phyloP scores from a whole-genome alignment of 2,797 vertebrate species.

The Silurus lanzhouensis region DNA sequence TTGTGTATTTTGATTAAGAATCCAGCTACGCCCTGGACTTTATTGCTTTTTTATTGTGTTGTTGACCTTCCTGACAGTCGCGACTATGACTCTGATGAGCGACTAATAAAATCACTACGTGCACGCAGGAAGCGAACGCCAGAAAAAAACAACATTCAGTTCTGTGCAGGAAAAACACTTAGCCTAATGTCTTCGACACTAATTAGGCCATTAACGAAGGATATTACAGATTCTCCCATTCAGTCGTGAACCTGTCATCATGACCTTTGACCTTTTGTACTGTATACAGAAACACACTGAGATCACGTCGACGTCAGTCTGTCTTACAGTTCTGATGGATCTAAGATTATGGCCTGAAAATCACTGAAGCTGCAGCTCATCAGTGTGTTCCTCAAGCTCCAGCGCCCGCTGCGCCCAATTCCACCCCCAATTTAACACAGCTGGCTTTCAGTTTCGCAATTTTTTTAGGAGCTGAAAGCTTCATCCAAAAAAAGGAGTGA shows the following conservation, averaged over 20 bases:
- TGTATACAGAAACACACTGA: neutral
- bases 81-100: neutral
- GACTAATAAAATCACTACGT: neutral
- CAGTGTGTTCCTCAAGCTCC: neutral
- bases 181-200: too few relatives aligned
- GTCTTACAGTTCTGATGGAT: neutral
- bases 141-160: neutral
- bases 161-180: neutral
- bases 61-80: neutral
- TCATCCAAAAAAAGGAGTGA: neutral
- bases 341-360: neutral
- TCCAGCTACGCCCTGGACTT: neutral
- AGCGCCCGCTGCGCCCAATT: neutral
- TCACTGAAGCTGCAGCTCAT: neutral
- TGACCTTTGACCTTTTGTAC: conserved; percentile 8
- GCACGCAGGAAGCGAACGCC: neutral
- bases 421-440: conserved; percentile 9
- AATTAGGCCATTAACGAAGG: neutral
- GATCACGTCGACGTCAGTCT: neutral
- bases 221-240: neutral
- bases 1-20: neutral
- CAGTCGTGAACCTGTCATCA: too few relatives aligned
- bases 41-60: conserved; percentile 13
- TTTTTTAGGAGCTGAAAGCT: neutral
- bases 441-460: neutral